Percentiles rank a stretch among this genome's conserved stretches.
phyloP scores from a whole-genome alignment of 2,797 vertebrate species.

The Varecia variegata region DNA sequence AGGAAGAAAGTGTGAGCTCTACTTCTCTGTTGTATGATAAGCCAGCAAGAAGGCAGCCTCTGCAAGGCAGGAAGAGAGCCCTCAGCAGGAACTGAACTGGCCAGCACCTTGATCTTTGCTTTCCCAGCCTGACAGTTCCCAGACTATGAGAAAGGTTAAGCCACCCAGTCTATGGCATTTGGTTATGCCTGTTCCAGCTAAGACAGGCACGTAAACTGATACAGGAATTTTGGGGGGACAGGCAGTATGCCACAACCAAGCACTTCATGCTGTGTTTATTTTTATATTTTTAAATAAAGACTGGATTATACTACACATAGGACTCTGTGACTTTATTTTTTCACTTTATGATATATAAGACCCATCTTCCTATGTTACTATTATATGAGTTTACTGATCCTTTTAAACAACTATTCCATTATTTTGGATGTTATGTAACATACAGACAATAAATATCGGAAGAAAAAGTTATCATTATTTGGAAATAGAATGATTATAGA shows the following conservation, averaged over 20 bases:
- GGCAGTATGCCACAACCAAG: not conserved
- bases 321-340: not conserved
- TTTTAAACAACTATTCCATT: constrained; percentile 39
- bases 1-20: not conserved
- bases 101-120: not conserved
- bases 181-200: not conserved
- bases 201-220: not conserved
- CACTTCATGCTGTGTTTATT: not conserved
- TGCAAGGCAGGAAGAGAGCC: not conserved
- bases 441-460: not conserved
- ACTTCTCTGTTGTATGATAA: not conserved
- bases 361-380: not conserved
- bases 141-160: not conserved
- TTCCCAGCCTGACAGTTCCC: not conserved
- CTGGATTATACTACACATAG: not conserved
- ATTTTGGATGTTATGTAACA: not conserved
- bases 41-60: not conserved
- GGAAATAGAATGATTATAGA: not conserved
- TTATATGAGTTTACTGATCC: not conserved
- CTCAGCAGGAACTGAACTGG: not conserved
- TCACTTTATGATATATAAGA: not conserved
- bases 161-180: not conserved
- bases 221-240: not conserved
- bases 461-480: not conserved
- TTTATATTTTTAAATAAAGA: not conserved